Percentiles rank a stretch among this genome's conserved stretches.
Conservation (phyloP, 1,140 invertebrate genomes). For the Drosophila asahinai region DNA sequence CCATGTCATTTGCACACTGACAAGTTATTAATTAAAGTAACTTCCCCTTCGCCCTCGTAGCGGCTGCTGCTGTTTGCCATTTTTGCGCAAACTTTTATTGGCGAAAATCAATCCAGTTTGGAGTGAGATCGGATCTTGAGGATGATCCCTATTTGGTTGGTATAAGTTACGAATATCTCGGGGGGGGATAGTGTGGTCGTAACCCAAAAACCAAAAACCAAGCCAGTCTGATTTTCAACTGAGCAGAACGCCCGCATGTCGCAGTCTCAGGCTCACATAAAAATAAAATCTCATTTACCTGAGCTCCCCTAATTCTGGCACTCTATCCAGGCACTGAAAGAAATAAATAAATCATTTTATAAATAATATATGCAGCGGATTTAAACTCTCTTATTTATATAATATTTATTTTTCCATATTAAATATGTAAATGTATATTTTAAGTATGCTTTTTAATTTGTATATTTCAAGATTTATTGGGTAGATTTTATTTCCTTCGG, state of each 20-base stretch:
- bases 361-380: no score
- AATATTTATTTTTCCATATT: no score
- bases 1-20: slow-evolving; percentile 82
- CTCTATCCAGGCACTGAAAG: background rate
- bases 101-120: slow-evolving; percentile 37
- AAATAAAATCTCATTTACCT: slow-evolving; percentile 43
- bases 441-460: no score
- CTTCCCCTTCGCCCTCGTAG: slow-evolving; percentile 23
- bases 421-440: no score
- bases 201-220: background rate
- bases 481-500: background rate
- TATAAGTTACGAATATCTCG: no score
- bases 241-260: slow-evolving; percentile 22
- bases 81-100: slow-evolving; percentile 19
- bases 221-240: background rate
- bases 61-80: background rate
- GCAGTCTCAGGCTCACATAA: background rate
- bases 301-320: background rate
- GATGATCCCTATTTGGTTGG: slow-evolving; percentile 1
- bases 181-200: background rate
- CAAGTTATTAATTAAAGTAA: slow-evolving; percentile 84
- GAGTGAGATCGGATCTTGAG: background rate
- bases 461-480: no score
- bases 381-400: background rate
- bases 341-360: background rate